Evolutionary conservation across 1,140 invertebrate species (phyloP).

Genomic region (Drosophila miranda): DNA sequence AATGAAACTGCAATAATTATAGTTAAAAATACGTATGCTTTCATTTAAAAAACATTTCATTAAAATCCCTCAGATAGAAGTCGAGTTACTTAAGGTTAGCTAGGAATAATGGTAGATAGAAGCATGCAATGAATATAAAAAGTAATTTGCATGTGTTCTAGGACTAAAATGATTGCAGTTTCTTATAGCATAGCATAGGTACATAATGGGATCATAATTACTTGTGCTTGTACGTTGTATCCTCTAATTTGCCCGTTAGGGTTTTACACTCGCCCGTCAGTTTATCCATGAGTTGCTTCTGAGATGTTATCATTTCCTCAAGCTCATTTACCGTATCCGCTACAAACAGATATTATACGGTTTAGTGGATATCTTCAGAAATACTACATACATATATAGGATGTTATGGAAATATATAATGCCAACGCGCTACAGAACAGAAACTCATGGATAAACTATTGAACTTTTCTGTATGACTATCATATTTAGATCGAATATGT

Average conservation of each 20-base stretch:
- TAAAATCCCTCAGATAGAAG: too few relatives aligned
- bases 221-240: slow-evolving; percentile 91
- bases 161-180: slow-evolving; percentile 14
- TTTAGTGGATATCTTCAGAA: slow-evolving; percentile 12
- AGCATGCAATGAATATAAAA: neutral
- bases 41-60: too few relatives aligned
- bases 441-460: slow-evolving; percentile 87
- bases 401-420: slow-evolving; percentile 34
- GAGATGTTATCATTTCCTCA: slow-evolving; percentile 92
- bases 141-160: neutral
- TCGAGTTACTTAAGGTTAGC: too few relatives aligned
- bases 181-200: slow-evolving; percentile 2
- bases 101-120: too few relatives aligned
- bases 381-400: slow-evolving; percentile 6
- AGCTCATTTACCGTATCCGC: slow-evolving; percentile 92
- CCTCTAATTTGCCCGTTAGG: slow-evolving; percentile 92
- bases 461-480: slow-evolving; percentile 65
- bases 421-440: slow-evolving; percentile 66
- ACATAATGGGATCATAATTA: slow-evolving; percentile 83
- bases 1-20: slow-evolving; percentile 28
- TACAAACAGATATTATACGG: slow-evolving; percentile 83
- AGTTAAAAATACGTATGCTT: neutral
- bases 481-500: slow-evolving; percentile 26
- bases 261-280: slow-evolving; percentile 92
- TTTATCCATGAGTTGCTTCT: slow-evolving; percentile 94